phyloP scores from a whole-genome alignment of 2,797 vertebrate genomes.

The Chaunax sp. region DNA sequence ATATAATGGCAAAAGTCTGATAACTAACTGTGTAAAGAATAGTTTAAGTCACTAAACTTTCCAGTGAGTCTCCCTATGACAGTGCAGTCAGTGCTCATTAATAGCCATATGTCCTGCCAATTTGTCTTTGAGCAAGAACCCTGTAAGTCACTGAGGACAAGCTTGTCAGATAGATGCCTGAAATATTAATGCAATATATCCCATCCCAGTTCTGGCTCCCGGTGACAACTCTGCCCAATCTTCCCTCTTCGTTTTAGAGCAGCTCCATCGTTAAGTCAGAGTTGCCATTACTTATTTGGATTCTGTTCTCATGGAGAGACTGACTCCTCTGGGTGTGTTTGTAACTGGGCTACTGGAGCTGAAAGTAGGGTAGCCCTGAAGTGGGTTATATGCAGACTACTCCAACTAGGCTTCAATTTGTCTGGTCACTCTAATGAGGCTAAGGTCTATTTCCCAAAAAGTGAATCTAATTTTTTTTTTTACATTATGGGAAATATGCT shows the following conservation, averaged over 20 bases:
- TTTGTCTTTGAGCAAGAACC: conserved; percentile 57
- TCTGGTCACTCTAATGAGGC: conserved; percentile 63
- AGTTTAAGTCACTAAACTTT: conserved; percentile 5
- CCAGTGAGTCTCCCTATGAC: conserved; percentile 5
- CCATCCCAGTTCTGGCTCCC: conserved; percentile 50
- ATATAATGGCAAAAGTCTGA: neutral
- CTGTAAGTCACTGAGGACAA: conserved; percentile 51
- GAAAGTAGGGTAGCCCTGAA: conserved; percentile 78
- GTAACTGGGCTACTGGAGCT: conserved; percentile 78
- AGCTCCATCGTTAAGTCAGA: conserved; percentile 57
- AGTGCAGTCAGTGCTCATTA: conserved; percentile 45
- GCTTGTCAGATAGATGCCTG: conserved; percentile 56
- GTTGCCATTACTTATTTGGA: conserved; percentile 73
- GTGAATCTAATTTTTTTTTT: neutral
- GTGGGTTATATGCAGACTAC: conserved; percentile 64
- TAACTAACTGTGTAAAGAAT: neutral
- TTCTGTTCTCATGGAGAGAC: conserved; percentile 58
- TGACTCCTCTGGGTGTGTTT: conserved; percentile 72
- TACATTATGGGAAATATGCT: neutral
- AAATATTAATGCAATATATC: conserved; percentile 66
- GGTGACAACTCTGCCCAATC: conserved; percentile 48
- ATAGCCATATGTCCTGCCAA: conserved; percentile 43
- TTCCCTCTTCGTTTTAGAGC: conserved; percentile 56
- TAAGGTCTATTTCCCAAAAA: conserved; percentile 41
- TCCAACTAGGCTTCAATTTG: conserved; percentile 45